Conservation (phyloP, 1,140 invertebrate genomes). For the Leptopilina clavipes region DNA sequence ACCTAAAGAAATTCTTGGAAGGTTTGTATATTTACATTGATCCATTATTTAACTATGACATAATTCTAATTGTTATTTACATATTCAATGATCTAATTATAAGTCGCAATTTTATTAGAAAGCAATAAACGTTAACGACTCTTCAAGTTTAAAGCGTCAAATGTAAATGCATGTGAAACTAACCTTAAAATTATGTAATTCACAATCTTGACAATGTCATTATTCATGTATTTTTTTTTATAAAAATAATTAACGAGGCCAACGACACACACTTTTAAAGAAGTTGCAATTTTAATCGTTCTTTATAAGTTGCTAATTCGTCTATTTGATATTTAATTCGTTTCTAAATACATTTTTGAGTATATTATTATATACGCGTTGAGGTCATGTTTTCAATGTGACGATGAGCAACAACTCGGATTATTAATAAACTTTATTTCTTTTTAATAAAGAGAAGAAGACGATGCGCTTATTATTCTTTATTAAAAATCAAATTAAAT, state of each 20-base stretch:
- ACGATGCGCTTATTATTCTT: background rate
- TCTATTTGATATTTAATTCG: background rate
- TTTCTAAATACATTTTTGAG: background rate
- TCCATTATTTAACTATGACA: background rate
- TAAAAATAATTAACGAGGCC: constrained; percentile 27
- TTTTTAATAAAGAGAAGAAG: background rate
- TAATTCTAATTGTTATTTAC: background rate
- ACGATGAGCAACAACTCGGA: no score
- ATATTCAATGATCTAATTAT: background rate
- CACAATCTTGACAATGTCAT: constrained; percentile 39
- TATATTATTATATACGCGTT: no score
- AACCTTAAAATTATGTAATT: constrained; percentile 53
- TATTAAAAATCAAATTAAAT: background rate
- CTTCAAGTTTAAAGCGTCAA: background rate
- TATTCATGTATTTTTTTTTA: constrained; percentile 15
- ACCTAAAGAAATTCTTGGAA: constrained; percentile 97
- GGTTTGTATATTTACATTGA: constrained; percentile 75
- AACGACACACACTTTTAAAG: background rate
- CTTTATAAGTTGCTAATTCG: background rate
- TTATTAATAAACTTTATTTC: background rate
- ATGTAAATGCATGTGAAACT: constrained; percentile 26
- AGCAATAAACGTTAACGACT: background rate
- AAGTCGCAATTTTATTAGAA: background rate
- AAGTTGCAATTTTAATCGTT: background rate
- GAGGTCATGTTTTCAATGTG: background rate